Evolutionary conservation across 2,797 vertebrate species (phyloP), one percentile per base, ranked within the genome.

Genomic region (Rhynchotus rufescens): DNA sequence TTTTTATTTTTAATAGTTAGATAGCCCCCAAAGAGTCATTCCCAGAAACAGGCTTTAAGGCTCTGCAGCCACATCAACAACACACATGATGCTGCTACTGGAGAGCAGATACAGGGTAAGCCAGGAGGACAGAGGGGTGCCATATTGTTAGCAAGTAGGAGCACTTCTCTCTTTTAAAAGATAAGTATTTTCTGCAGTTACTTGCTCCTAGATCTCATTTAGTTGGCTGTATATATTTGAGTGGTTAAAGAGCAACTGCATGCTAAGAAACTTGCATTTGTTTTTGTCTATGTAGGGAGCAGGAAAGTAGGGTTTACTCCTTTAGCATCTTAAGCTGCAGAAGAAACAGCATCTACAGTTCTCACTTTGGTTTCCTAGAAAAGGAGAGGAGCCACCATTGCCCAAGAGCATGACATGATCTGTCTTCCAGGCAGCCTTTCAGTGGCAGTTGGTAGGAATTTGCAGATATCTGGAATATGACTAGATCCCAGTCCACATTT

Each of bases 361-460:
- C 61, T 79, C 30, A n/a, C 47, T 26, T 86, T 17, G 15, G 44
- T 45, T 77, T 80, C 66, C 66, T 40, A 67, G 77, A 79, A 73
- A 79, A 71, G 28, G 73, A 92, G 69, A 76, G 51, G 71, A 89
- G 57, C 74, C 74, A 72, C 36, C 3, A 0, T 36, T 71, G 68
- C 21, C 56, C 67, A 83, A 93, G 72, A 90, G 76, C 1, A 3
- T 82, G 82, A 51, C 62, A 32, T 44, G 57, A 23, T 66, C 84
- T 90, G 91, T 95, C 93, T 95, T 96, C 94, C 94, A 94, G 17
- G 64, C 57, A 88, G 69, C 60, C 60, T 91, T 89, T 83, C 77
- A 52, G 80, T 81, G 79, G 80, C 85, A 88, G 81, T 78, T 40
- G 76, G 65, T 90, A 92, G 78, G 73, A 77, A 65, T 90, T 86